Percentiles rank a stretch among this genome's conserved stretches.
phyloP scores from a whole-genome alignment of 2,113 vertebrate species.

The Gracilinanus agilis region DNA sequence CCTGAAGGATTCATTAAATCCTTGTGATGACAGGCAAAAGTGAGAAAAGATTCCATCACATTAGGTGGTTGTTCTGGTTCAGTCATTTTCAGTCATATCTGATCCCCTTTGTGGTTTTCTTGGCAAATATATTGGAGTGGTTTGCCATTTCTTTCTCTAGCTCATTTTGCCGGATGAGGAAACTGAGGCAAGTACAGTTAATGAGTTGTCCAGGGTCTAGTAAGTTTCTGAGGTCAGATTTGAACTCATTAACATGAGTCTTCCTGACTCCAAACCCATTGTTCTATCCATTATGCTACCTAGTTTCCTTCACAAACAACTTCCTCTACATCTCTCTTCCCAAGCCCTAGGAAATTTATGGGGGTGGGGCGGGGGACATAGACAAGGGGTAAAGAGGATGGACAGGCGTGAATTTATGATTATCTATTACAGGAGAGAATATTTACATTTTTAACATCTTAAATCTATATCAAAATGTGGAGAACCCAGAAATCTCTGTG shows the following conservation, averaged over 20 bases:
- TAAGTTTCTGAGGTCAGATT: no score
- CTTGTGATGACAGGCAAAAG: neutral
- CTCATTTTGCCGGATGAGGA: no score
- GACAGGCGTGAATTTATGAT: neutral
- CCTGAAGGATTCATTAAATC: neutral
- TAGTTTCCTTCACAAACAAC: neutral
- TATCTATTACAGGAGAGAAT: neutral
- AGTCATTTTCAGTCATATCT: no score
- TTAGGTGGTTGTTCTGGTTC: neutral
- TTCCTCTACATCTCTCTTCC: constrained; percentile 43
- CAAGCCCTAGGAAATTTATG: neutral
- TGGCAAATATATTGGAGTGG: no score
- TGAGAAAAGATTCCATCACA: neutral
- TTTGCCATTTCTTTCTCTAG: no score
- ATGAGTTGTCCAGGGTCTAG: no score
- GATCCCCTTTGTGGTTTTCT: no score
- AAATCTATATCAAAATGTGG: neutral
- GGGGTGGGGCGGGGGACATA: neutral
- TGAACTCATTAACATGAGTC: no score
- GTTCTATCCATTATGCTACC: no score
- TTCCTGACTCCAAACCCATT: no score
- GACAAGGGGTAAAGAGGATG: neutral
- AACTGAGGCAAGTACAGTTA: no score
- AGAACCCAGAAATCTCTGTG: neutral
- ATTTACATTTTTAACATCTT: neutral